phyloP scores from a whole-genome alignment of 2,113 vertebrate species.

The Ciconia maguari region DNA sequence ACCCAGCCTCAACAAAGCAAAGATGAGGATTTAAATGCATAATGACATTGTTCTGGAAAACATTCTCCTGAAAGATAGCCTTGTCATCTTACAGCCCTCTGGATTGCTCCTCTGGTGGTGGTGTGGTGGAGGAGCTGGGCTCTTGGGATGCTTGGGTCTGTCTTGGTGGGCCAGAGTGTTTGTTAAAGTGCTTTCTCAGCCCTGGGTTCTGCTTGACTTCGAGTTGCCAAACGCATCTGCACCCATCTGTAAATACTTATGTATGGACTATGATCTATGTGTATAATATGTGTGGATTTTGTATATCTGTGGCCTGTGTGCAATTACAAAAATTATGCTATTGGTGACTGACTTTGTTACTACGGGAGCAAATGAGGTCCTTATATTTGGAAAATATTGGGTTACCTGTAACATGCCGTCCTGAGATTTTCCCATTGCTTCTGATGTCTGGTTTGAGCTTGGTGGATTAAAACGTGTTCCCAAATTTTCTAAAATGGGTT shows the following conservation, averaged over 20 bases:
- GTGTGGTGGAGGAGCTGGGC: not conserved
- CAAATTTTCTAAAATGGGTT: not conserved
- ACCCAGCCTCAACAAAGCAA: not conserved
- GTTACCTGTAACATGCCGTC: not conserved
- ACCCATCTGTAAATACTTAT: not conserved
- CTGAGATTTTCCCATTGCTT: not conserved
- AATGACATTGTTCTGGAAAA: not conserved
- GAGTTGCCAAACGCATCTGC: not conserved
- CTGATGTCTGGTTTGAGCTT: not conserved
- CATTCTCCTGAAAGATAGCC: not conserved
- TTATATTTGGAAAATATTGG: not conserved
- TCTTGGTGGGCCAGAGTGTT: not conserved
- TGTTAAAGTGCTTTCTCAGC: not conserved
- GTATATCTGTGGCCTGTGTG: not conserved
- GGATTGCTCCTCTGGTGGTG: not conserved
- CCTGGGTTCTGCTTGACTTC: not conserved
- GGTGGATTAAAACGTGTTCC: not conserved
- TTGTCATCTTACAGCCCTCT: not conserved
- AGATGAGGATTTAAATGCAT: not conserved
- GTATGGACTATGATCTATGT: rapidly evolving
- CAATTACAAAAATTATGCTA: not conserved
- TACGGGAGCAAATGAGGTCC: not conserved
- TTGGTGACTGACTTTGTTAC: not conserved
- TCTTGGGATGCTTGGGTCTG: not conserved
- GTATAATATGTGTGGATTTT: not conserved